phyloP scores from a whole-genome alignment of 2,888 invertebrate genomes.

The Resseliella maxima region DNA sequence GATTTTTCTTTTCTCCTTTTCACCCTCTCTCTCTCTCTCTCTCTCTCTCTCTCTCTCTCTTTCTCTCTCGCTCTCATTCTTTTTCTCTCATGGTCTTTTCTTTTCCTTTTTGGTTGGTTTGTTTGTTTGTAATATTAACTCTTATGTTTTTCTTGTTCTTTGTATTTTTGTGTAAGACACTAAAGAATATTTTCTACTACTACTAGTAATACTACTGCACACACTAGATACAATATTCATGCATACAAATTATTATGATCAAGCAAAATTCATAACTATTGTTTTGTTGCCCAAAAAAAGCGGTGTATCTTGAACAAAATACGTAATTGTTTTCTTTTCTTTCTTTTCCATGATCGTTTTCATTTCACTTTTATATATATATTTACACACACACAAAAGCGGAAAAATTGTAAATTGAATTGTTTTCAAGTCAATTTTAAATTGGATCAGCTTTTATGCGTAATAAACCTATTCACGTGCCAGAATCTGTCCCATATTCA shows the following conservation, averaged over 20 bases:
- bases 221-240: neutral
- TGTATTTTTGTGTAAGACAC: slow-evolving; percentile 31
- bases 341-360: too few species aligned
- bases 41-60: neutral
- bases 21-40: neutral
- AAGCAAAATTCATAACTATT: too few species aligned
- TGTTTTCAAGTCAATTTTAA: too few species aligned
- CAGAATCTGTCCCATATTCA: too few species aligned
- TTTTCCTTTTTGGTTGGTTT: neutral
- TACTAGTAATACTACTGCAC: neutral
- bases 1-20: neutral
- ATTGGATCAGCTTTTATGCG: too few species aligned
- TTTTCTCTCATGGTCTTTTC: neutral
- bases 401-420: too few species aligned
- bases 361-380: too few species aligned
- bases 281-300: neutral
- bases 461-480: too few species aligned
- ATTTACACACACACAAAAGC: too few species aligned
- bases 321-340: too few species aligned
- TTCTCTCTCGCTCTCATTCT: neutral
- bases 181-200: neutral
- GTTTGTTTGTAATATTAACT: neutral
- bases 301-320: too few species aligned
- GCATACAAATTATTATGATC: neutral
- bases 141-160: neutral